Base-by-base conservation (phyloP, 2,113 vertebrate genomes). In the Gobius niger region DNA sequence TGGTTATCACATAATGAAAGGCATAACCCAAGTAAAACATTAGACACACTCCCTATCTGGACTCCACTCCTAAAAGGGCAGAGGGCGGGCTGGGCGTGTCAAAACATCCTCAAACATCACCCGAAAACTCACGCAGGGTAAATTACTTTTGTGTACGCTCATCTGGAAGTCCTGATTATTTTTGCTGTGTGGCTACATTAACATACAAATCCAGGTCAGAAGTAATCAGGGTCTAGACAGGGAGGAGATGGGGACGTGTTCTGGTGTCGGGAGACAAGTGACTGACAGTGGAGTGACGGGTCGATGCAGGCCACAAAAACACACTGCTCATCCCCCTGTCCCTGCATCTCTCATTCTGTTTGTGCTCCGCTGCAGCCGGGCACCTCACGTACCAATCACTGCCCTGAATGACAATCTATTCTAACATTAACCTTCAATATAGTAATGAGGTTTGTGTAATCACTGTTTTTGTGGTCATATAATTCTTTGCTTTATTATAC, bases 201-300 rank as follows among this genome's bases (percentile, higher is more conserved):
- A 59, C 64, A 79, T 68, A 50, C 10, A 71, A 68, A 85, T 85
- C 19, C 13, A 82, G 75, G 80, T 83, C 82, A 82, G 59, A 79
- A 18, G 54, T 70, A 86, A 82, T 86, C 70, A 83, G 44, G 64
- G 64, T 16, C 67, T 73, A 63, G 70, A 69, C 62, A 50, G 65
- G 77, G 63, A 66, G 7, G 12, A 42, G 47, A 52, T 67, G 47
- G 1, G 9, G 54, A 65, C 24, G 19, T 47, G 56, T 53, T 72
- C 52, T 24, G 80, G 44, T 57, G 68, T 76, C 18, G 53, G 47
- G 51, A 70, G 72, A 72, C 67, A 62, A 47, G 13, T 72, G 67
- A 71, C 61, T 65, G 65, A 73, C 16, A 69, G 16, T 9, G 4
- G n/a, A 44, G 41, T 47, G 67, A 70, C 56, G 7, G 16, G 65